Conservation (phyloP, 1,140 invertebrate genomes). For the Lepidurus packardi region DNA sequence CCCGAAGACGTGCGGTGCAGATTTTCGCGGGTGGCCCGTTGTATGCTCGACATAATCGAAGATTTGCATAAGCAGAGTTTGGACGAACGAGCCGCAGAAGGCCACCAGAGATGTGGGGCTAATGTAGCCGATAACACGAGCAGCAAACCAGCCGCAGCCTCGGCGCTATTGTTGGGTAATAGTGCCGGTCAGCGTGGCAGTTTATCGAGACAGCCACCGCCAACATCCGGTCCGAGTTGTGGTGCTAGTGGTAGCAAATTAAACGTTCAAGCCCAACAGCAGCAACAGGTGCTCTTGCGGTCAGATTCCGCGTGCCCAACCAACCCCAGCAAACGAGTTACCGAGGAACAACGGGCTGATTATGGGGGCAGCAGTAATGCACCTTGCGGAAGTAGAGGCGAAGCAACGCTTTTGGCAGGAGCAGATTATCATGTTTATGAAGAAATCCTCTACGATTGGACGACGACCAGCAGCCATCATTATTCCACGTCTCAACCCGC, state of each 20-base stretch:
- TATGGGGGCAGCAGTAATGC: constrained; percentile 27
- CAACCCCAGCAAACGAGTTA: neutral
- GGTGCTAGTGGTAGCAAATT: constrained; percentile 3
- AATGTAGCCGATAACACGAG: neutral
- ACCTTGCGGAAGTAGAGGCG: neutral
- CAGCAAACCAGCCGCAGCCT: neutral
- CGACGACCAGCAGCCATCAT: constrained; percentile 25
- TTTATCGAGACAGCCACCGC: neutral
- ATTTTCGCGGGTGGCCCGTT: constrained; percentile 43
- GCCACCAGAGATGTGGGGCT: neutral
- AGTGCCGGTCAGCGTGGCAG: neutral
- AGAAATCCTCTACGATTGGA: constrained; percentile 42
- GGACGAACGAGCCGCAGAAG: constrained; percentile 3
- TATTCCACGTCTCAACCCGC: constrained; percentile 33
- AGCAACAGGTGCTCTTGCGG: constrained; percentile 16
- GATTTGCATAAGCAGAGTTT: constrained; percentile 40
- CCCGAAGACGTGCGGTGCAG: constrained; percentile 31
- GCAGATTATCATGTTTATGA: constrained; percentile 44
- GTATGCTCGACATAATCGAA: constrained; percentile 44
- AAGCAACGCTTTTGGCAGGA: constrained; percentile 27
- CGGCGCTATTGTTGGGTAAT: constrained; percentile 9
- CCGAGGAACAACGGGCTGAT: constrained; percentile 8
- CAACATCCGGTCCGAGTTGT: neutral
- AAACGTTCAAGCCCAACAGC: neutral
- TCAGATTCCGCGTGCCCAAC: neutral